Conservation (phyloP, 2,797 vertebrate species). For the Lophotriccus pileatus region DNA sequence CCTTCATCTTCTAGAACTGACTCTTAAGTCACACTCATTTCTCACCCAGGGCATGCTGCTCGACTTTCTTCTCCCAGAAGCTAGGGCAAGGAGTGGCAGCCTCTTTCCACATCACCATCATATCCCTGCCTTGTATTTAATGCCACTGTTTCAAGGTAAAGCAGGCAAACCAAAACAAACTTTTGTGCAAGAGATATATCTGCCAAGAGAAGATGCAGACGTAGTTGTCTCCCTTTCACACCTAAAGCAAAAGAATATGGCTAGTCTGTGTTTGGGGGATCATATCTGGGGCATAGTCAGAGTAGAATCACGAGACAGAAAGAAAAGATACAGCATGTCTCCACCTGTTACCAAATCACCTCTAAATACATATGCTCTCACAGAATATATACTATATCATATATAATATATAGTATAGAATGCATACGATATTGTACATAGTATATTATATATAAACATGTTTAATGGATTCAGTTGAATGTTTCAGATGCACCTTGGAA, state of each 20-base stretch:
- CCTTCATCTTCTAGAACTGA: not conserved
- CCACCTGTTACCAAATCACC: not conserved
- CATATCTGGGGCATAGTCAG: not conserved
- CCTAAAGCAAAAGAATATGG: not conserved
- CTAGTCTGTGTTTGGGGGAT: not conserved
- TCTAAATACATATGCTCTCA: not conserved
- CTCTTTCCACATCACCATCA: not conserved
- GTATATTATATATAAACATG: not conserved
- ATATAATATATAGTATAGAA: not conserved
- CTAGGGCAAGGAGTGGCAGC: not conserved
- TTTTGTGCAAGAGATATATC: not conserved
- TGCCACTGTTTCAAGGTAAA: not conserved
- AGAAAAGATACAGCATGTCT: not conserved
- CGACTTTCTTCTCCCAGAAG: not conserved
- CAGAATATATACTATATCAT: not conserved
- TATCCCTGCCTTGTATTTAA: not conserved
- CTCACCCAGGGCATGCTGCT: rapidly evolving
- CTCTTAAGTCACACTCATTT: not conserved
- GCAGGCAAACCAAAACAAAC: not conserved
- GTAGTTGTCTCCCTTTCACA: not conserved
- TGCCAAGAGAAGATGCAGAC: not conserved
- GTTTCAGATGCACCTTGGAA: not conserved
- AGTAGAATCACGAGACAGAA: not conserved
- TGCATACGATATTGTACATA: not conserved
- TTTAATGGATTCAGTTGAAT: not conserved